Conservation (phyloP, 2,888 invertebrate species). For the Formica aserva region DNA sequence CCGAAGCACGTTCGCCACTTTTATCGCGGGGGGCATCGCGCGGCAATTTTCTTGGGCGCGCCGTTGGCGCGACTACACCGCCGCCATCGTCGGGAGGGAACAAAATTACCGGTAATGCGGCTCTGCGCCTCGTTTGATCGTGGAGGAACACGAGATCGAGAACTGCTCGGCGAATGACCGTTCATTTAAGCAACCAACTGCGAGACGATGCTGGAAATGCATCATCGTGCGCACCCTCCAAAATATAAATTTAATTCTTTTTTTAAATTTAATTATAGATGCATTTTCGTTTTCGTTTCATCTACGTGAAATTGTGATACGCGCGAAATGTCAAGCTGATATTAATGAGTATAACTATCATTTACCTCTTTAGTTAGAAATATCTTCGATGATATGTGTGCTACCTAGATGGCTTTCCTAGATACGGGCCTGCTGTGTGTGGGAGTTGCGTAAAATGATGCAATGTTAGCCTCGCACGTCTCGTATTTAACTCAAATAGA, state of each 20-base stretch:
- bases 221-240: background rate
- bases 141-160: conserved; percentile 26
- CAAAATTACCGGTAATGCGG: conserved; percentile 62
- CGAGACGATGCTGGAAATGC: background rate
- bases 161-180: conserved; percentile 23
- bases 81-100: conserved; percentile 39
- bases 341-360: background rate
- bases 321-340: background rate
- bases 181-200: background rate
- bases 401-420: background rate
- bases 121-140: conserved; percentile 34
- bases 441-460: conserved; percentile 46
- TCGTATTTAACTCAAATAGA: conserved; percentile 9
- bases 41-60: conserved; percentile 64
- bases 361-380: conserved; percentile 6
- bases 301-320: background rate
- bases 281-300: background rate
- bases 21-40: conserved; percentile 69
- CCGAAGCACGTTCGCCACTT: conserved; percentile 68
- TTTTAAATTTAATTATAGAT: background rate
- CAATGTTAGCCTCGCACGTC: conserved; percentile 28
- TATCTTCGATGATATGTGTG: background rate
- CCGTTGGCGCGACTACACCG: conserved; percentile 46
- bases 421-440: background rate
- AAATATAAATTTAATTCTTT: background rate